Evolutionary conservation across 2,113 vertebrate species (phyloP).

Genomic region (Corythaixoides concolor): DNA sequence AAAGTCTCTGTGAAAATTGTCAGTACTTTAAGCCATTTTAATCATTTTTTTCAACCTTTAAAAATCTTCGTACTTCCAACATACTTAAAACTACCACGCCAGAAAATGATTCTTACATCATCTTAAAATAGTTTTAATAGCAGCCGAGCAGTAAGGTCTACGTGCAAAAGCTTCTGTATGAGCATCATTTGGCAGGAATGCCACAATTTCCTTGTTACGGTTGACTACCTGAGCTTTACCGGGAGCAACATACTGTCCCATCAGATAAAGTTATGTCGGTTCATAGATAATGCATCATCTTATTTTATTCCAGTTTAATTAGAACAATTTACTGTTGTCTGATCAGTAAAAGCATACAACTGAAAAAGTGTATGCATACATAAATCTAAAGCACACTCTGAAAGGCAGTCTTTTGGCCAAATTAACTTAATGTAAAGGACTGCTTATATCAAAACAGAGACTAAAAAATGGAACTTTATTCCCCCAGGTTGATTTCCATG

Average conservation of each 20-base stretch:
- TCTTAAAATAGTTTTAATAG: not conserved
- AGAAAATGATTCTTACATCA: not conserved
- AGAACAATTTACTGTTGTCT: conserved; percentile 23
- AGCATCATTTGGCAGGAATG: not conserved
- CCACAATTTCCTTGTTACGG: not conserved
- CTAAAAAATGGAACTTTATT: not conserved
- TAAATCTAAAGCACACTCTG: conserved; percentile 18
- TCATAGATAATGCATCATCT: conserved; percentile 23
- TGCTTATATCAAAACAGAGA: not conserved
- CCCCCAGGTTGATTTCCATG: not conserved
- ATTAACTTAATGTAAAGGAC: not conserved
- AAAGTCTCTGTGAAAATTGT: not conserved
- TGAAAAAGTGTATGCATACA: not conserved
- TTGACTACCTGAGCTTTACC: not conserved
- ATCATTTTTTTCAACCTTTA: not conserved
- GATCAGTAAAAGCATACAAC: conserved; percentile 49
- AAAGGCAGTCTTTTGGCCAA: not conserved
- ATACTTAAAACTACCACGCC: not conserved
- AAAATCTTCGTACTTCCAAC: not conserved
- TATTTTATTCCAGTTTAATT: not conserved
- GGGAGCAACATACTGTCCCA: not conserved
- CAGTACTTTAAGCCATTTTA: not conserved
- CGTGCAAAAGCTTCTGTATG: not conserved
- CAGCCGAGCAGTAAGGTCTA: not conserved
- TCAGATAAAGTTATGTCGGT: not conserved